Conservation (phyloP, 2,797 vertebrate species). For the Parauchenoglanis punctatus region DNA sequence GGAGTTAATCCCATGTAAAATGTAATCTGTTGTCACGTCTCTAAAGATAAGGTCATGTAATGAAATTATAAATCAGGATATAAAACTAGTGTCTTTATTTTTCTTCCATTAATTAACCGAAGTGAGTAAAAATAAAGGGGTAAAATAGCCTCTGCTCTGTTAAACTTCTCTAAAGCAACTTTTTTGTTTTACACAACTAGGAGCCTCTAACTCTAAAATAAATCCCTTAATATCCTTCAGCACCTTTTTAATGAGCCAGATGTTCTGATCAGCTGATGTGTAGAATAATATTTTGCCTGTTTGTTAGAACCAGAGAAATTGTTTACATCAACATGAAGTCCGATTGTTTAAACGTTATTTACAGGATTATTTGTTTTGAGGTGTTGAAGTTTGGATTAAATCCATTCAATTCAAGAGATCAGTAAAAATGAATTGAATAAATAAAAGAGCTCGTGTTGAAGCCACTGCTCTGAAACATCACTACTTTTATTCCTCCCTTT, state of each 20-base stretch:
- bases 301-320: not conserved
- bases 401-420: not conserved
- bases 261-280: not conserved
- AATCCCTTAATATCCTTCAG: not conserved
- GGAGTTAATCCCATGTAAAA: not conserved
- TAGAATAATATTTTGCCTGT: not conserved
- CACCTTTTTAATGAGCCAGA: not conserved
- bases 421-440: not conserved
- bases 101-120: not conserved
- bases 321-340: not conserved
- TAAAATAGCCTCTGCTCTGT: not conserved
- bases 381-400: not conserved
- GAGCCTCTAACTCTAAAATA: not conserved
- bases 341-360: not conserved
- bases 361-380: not conserved
- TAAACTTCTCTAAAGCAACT: too few relatives aligned
- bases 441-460: not conserved
- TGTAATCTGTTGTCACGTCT: not conserved
- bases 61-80: not conserved
- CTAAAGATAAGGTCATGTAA: not conserved
- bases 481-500: not conserved
- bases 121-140: not conserved
- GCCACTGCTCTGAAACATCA: not conserved
- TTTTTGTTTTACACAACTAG: too few relatives aligned
- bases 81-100: not conserved